Evolutionary conservation across 2,888 invertebrate species (phyloP).

Genomic region (Eupelmus urozonus): DNA sequence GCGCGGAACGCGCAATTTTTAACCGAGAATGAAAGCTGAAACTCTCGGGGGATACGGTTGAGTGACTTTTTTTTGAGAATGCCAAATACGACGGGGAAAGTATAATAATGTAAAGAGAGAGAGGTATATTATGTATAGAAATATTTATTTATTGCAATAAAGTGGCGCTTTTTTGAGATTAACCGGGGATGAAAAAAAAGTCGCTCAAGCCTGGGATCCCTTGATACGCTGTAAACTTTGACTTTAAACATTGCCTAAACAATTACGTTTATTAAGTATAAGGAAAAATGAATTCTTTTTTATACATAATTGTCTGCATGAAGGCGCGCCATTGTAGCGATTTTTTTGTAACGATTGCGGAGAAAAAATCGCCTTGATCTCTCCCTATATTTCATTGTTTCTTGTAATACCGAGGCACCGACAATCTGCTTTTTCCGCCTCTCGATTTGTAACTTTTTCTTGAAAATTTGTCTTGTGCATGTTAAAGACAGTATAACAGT

Average conservation of each 20-base stretch:
- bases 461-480: constrained; percentile 36
- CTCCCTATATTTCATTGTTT: constrained; percentile 42
- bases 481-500: constrained; percentile 4
- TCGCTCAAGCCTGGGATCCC: constrained; percentile 47
- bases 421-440: constrained; percentile 9
- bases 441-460: constrained; percentile 37
- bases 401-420: constrained; percentile 27
- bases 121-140: constrained; percentile 19
- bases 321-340: constrained; percentile 32
- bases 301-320: constrained; percentile 5
- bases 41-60: constrained; percentile 11
- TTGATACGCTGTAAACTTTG: constrained; percentile 31
- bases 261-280: constrained; percentile 56
- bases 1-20: not conserved
- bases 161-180: constrained; percentile 43
- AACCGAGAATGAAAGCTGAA: constrained; percentile 27
- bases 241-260: constrained; percentile 58
- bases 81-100: constrained; percentile 43
- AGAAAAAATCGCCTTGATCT: constrained; percentile 43
- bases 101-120: constrained; percentile 17
- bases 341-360: constrained; percentile 4
- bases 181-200: constrained; percentile 16
- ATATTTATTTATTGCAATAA: constrained; percentile 53
- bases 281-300: constrained; percentile 29
- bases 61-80: constrained; percentile 37